These are phyloP conservation scores for Drosophila pseudotalamancana DNA, from an alignment of 2,888 invertebrate species.

Conservation along the genomic window DNA sequence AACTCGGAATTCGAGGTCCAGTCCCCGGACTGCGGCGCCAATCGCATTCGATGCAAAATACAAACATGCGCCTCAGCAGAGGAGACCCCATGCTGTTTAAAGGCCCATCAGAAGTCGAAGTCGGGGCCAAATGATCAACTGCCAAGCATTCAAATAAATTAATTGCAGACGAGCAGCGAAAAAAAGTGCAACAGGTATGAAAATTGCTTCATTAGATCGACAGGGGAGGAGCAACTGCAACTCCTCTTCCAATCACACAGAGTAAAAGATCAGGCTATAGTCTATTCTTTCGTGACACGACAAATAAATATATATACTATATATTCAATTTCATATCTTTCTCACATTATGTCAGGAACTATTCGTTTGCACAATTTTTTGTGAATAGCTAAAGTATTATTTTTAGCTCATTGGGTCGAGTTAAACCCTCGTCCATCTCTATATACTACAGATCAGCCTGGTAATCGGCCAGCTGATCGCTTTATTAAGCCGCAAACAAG, in stretches of 20 bases:
- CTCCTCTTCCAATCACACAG: background rate
- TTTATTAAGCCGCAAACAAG: constrained; percentile 55
- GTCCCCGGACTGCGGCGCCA: constrained; percentile 16
- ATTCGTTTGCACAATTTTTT: background rate
- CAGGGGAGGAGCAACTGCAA: constrained; percentile 12
- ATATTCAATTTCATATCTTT: too few relatives aligned
- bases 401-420: background rate
- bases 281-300: background rate
- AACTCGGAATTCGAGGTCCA: constrained; percentile 3
- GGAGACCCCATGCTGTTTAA: constrained; percentile 60
- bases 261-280: background rate
- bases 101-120: constrained; percentile 13
- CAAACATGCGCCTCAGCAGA: constrained; percentile 9
- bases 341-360: too few relatives aligned
- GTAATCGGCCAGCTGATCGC: constrained; percentile 46
- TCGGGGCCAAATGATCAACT: constrained; percentile 46
- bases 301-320: background rate
- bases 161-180: constrained; percentile 40
- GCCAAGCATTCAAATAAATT: constrained; percentile 55
- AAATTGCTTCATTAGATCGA: constrained; percentile 48
- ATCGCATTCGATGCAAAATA: constrained; percentile 19
- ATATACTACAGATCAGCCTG: constrained; percentile 1
- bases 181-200: constrained; percentile 30
- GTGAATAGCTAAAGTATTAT: background rate
- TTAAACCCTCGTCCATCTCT: constrained; percentile 9